A percentile compares a stretch with the other conserved stretches of the same genome.
Evolutionary conservation across 2,888 invertebrate genomes (phyloP).

Genomic region (Trilocha varians): DNA sequence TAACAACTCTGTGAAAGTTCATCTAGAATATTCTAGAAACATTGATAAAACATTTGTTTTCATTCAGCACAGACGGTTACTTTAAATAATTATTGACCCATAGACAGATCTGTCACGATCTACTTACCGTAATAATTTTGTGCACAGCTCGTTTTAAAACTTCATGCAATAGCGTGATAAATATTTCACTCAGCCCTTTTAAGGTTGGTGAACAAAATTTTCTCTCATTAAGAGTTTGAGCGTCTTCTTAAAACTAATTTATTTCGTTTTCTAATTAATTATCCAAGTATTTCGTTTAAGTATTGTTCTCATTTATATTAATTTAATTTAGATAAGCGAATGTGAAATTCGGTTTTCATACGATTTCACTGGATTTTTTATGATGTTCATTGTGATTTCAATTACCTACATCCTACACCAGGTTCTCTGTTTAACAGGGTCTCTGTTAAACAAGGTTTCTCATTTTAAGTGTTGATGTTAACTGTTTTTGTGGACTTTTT

Average conservation of each 20-base stretch:
- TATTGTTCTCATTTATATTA: not conserved
- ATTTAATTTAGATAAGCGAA: not conserved
- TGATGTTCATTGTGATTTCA: too few species aligned
- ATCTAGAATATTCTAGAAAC: too few species aligned
- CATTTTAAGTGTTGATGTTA: too few species aligned
- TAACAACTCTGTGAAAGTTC: too few species aligned
- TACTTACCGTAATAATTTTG: slow-evolving; percentile 46
- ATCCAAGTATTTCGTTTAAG: not conserved
- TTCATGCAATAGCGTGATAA: slow-evolving; percentile 33
- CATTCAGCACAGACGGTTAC: not conserved
- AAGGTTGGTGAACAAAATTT: slow-evolving; percentile 20
- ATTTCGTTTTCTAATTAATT: not conserved
- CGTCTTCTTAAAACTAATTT: not conserved
- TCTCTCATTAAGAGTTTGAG: slow-evolving; percentile 9
- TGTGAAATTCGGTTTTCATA: too few species aligned
- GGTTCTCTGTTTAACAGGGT: too few species aligned
- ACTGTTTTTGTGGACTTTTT: too few species aligned
- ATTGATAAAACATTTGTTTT: not conserved
- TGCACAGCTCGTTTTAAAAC: slow-evolving; percentile 19
- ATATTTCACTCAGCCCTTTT: slow-evolving; percentile 25
- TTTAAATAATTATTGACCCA: slow-evolving; percentile 34
- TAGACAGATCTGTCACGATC: slow-evolving; percentile 63
- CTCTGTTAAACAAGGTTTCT: too few species aligned
- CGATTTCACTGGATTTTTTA: too few species aligned
- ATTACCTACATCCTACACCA: too few species aligned